Evolutionary conservation across 2,113 vertebrate genomes (phyloP), one percentile per base, ranked within the genome.

Genomic region (Entelurus aequoreus): DNA sequence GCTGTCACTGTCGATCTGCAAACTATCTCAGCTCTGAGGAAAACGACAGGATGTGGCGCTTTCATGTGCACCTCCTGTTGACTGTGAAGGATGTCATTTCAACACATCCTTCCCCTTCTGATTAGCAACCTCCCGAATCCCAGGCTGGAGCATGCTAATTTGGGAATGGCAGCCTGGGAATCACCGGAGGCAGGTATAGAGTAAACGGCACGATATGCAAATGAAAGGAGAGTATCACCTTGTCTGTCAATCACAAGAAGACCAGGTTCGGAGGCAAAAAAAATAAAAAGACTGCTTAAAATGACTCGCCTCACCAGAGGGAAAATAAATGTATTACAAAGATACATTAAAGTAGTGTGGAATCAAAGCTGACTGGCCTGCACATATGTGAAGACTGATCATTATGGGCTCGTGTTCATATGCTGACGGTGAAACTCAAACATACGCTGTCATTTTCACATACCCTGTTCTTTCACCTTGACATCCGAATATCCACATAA

Each of bases 11-110:
- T 71, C 74, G 75, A 89, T 88, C 86, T 87, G 70, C 76, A 81
- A 72, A 77, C 84, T 84, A 84, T 81, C 77, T 75, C 64, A 51
- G 75, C 77, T 79, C 69, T 68, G 72, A 79, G 81, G 81, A 79
- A 82, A 84, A 71, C 71, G 74, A 53, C 68, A 9, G 85, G 85
- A 86, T 14, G 67, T 86, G 84, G 73, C 72, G 76, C 88, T 90
- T 90, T 90, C 79, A 89, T 87, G 78, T 90, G 72, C 75, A 76
- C 83, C 86, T 86, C 87, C 83, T 80, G 80, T 88, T 87, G 88
- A 88, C 83, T 88, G 74, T 75, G 75, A 84, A 86, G 80, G 84
- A 84, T 89, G 85, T 88, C 86, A 88, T 89, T 88, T 90, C 85
- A 90, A 86, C 82, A 79, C 69, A 60, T 79, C 75, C 73, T 79